Conservation (phyloP, 2,797 vertebrate species). For the Falco cherrug region DNA sequence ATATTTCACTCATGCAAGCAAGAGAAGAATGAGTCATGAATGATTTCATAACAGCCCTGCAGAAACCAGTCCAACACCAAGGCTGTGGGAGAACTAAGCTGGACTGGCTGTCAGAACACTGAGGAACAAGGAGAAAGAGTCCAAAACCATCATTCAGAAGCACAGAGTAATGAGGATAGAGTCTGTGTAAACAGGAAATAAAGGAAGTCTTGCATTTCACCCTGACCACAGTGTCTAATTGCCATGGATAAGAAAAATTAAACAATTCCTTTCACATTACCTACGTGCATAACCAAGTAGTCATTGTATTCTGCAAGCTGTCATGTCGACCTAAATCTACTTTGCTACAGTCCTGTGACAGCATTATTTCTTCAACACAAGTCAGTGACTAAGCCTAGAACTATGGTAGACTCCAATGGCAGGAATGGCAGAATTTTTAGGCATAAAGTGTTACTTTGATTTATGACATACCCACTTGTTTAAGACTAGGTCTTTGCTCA, state of each 20-base stretch:
- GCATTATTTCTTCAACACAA: background rate
- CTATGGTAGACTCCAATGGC: background rate
- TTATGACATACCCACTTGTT: background rate
- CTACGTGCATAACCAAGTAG: background rate
- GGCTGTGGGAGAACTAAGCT: background rate
- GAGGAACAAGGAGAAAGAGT: background rate
- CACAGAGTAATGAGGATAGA: background rate
- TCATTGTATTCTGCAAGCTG: background rate
- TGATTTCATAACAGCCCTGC: background rate
- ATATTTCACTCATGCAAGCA: slow-evolving; percentile 3
- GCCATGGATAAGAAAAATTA: background rate
- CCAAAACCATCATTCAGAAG: background rate
- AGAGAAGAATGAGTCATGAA: slow-evolving; percentile 20
- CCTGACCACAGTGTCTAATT: background rate
- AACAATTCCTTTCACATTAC: slow-evolving; percentile 3
- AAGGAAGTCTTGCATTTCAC: slow-evolving; percentile 51
- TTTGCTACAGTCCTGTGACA: background rate
- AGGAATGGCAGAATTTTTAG: background rate
- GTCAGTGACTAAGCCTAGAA: background rate
- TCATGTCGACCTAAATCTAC: background rate
- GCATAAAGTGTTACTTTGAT: background rate
- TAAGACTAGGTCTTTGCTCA: background rate
- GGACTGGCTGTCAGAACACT: background rate
- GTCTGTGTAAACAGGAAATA: slow-evolving; percentile 40
- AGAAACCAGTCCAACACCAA: background rate